Evolutionary conservation across 1,140 invertebrate species (phyloP), one percentile per base, ranked within the genome.

Genomic region (Bombyx mori): DNA sequence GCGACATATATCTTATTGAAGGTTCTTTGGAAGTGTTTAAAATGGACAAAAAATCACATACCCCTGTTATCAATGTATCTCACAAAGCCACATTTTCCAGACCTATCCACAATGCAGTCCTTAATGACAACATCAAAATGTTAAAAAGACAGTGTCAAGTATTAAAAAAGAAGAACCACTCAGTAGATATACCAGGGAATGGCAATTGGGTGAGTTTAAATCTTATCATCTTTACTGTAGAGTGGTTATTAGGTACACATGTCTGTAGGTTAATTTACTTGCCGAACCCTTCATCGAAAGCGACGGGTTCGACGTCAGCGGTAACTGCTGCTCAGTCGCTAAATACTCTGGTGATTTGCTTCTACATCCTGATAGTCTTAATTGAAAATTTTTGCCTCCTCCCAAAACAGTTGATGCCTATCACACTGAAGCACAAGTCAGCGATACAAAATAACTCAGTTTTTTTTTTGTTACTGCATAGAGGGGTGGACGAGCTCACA

Each of bases 41-140:
- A 10, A 45, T 45, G 10, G 44, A 8, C 10, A 8, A 7, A 45
- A 7, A 10, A 8, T 45, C 44, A 8, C 7, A 45, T 45, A 45
- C 7, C 44, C 44, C 44, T 8, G 7, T 10, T 8, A 8, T 7
- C 7, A 7, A 10, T 45, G 7, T 45, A 7, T 10, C 7, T 8
- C 7, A 8, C 10, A 45, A 45, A 45, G 44, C 7, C 10, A 7
- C 10, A 8, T 45, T 45, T 72, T 69, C 0, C 68, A 85, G 82
- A 51, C 77, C 78, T 1, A 64, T 85, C 7, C 82, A 85, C 47
- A 6, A 52, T 8, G 82, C 82, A 0, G 79, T 78, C 0, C 50
- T 75, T 43, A 66, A 71, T 3, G 69, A 77, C 26, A 74, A 85
- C 12, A 4, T 71, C 1, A 68, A 71, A 1, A 54, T 81, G 10